Evolutionary conservation across 2,797 vertebrate species (phyloP).

Genomic region (Lepus oiostolus): DNA sequence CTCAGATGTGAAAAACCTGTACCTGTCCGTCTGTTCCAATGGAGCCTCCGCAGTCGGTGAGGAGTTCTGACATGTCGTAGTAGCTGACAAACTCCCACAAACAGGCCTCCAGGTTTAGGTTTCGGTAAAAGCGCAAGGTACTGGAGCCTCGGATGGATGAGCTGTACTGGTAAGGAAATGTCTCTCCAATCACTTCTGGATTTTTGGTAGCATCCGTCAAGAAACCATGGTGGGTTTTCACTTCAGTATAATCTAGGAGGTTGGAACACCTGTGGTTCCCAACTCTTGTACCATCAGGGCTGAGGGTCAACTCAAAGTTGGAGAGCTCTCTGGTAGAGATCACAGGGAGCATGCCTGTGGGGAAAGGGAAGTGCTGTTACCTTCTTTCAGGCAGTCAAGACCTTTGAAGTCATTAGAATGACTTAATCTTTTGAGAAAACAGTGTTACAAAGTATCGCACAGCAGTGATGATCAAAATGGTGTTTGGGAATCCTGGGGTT

Average conservation of each 20-base stretch:
- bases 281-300: constrained; percentile 94
- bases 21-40: constrained; percentile 97
- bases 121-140: constrained; percentile 94
- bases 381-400: neutral
- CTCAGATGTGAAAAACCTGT: neutral
- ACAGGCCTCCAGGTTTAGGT: constrained; percentile 96
- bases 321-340: constrained; percentile 95
- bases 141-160: constrained; percentile 89
- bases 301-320: constrained; percentile 96
- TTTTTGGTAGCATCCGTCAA: constrained; percentile 91
- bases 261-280: constrained; percentile 97
- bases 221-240: constrained; percentile 94
- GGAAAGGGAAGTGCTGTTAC: neutral
- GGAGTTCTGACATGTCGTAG: constrained; percentile 97
- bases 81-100: constrained; percentile 96
- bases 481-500: neutral
- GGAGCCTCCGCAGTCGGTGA: constrained; percentile 95
- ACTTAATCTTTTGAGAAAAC: neutral
- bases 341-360: constrained; percentile 95
- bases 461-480: neutral
- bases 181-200: constrained; percentile 91
- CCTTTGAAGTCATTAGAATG: neutral
- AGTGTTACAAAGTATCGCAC: neutral
- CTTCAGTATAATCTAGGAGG: constrained; percentile 93
- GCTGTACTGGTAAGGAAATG: constrained; percentile 93